These are phyloP conservation scores for Aplodontia rufa DNA, from an alignment of 2,113 vertebrate genomes.

Conservation along the genomic window DNA sequence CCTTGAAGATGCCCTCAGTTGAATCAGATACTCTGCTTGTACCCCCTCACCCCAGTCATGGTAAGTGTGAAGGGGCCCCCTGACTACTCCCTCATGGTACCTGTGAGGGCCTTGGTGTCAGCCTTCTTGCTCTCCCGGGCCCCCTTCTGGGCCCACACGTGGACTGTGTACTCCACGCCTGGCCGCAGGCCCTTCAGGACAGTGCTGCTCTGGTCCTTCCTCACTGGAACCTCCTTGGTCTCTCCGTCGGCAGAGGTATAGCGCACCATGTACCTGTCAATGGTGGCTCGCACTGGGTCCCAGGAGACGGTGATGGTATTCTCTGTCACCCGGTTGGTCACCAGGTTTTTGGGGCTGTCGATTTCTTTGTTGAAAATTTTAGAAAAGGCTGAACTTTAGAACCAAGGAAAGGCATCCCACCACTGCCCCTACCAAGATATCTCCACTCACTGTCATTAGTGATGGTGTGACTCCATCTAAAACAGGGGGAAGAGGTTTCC, in stretches of 20 bases:
- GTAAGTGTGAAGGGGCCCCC: neutral
- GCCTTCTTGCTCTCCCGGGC: conserved; percentile 83
- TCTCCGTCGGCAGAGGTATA: conserved; percentile 86
- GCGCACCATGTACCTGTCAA: conserved; percentile 88
- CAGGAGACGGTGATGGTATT: conserved; percentile 87
- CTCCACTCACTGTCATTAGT: neutral
- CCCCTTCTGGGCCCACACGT: conserved; percentile 87
- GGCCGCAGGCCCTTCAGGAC: conserved; percentile 84
- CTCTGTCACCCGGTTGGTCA: conserved; percentile 85
- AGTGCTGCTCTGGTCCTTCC: conserved; percentile 81
- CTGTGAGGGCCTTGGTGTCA: conserved; percentile 83
- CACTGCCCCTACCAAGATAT: neutral
- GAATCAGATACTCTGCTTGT: neutral
- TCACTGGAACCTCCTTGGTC: conserved; percentile 81
- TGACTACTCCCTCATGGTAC: conserved; percentile 65
- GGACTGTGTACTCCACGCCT: conserved; percentile 82
- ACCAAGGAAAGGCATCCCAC: neutral
- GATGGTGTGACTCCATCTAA: neutral
- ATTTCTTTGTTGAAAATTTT: conserved; percentile 67
- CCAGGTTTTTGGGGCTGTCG: conserved; percentile 82
- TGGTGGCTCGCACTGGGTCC: conserved; percentile 85
- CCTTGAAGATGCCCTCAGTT: neutral
- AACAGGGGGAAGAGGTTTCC: neutral
- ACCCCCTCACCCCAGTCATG: neutral
- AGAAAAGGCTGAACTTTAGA: conserved; percentile 15